Base-by-base conservation (phyloP, 2,113 vertebrate species). In the Genyomyrus donnyi region DNA sequence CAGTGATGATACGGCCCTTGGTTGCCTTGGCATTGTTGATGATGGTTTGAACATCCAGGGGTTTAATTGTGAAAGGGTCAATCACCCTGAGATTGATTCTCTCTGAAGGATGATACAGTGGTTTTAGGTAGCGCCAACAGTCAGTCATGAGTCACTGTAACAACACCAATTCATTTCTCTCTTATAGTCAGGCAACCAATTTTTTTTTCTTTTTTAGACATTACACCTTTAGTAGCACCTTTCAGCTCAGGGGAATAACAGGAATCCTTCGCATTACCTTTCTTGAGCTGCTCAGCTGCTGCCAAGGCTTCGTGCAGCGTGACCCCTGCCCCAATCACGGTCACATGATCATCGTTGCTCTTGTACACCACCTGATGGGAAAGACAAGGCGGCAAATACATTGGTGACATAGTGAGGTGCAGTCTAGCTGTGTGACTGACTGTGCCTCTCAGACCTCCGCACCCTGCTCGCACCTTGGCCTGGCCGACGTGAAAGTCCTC, bases 21-120 rank as follows among this genome's bases (percentile, higher is more conserved):
- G 97, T 98, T 88, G 95, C 96, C 93, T 91, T 94, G 39, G 96
- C 97, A 92, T 91, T 96, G 53, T 93, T 84, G 90, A 97, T 90
- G 89, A 98, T 97, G 74, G 97, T 97, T 13, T 91, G 35, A 0
- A 95, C 96, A 93, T 98, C 97, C 94, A 97, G 93, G 1, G 97
- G 97, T 90, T 98, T 98, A 92, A 98, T 96, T 74, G 97, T 98
- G 93, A 98, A 98, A 0, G 95, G 97, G 92, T 98, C 97, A 49
- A 97, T 96, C 84, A 98, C 94, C 62, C 96, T 94, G 62, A 98
- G 93, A 86, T 94, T 95, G n/a, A 70, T 70, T 70, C 10, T 70
- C 62, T 70, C 62, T 70, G 11, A 70, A 70, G 62, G 62, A 70
- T 11, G n/a, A 70, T 11, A 70, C n/a, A 70, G 62, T 70, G 62